Percentiles rank a stretch among this genome's conserved stretches.
phyloP scores from a whole-genome alignment of 1,140 invertebrate genomes.

The Aleiodes sp. region DNA sequence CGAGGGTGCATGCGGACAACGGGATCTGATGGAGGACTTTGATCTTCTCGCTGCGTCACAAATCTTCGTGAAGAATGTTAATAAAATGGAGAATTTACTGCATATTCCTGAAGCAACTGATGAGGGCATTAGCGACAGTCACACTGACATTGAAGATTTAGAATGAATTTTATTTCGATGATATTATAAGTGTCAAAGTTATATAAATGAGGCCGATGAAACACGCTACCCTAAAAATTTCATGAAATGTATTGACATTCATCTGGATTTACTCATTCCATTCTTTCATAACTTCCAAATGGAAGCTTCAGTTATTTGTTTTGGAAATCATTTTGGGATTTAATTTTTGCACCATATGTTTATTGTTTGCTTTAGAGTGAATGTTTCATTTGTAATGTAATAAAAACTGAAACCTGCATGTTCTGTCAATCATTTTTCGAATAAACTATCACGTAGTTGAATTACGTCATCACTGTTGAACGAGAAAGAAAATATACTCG shows the following conservation, averaged over 20 bases:
- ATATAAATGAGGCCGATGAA: not conserved
- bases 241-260: not conserved
- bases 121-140: constrained; percentile 50
- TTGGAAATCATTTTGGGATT: not conserved
- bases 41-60: constrained; percentile 54
- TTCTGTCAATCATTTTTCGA: not conserved
- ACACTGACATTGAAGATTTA: constrained; percentile 61
- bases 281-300: too few species aligned
- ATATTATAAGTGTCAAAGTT: not conserved
- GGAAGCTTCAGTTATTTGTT: too few species aligned
- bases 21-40: constrained; percentile 44
- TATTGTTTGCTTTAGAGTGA: not conserved
- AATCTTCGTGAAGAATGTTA: constrained; percentile 57
- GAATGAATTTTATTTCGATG: constrained; percentile 33
- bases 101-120: constrained; percentile 41
- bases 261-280: too few species aligned
- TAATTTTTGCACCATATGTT: not conserved
- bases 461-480: not conserved
- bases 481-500: not conserved
- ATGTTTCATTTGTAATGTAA: constrained; percentile 5
- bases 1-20: constrained; percentile 47
- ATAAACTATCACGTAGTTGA: not conserved
- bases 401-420: not conserved
- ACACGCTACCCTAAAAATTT: not conserved
- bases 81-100: constrained; percentile 54